Base-by-base conservation (phyloP, 2,888 invertebrate genomes). In the Eupithecia centaureata region DNA sequence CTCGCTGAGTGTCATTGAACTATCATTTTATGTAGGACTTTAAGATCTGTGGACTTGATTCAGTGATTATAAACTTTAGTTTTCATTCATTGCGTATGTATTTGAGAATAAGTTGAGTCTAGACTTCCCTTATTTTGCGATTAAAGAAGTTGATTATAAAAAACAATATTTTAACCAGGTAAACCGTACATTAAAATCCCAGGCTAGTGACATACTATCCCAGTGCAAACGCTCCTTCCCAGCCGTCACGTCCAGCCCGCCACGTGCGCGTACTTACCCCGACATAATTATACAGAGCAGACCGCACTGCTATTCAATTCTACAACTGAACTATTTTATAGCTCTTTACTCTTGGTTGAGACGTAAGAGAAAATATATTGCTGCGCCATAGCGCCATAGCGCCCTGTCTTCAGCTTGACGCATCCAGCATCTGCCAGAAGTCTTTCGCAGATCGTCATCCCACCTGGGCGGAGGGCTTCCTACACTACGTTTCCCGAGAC, bases 271-370 rank as follows among this genome's bases (percentile, higher is more conserved):
- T 83, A 85, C 87, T 88, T 89, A 88, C 83, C 76, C 77, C 80
- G 83, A 87, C 89, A 88, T 89, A 90, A 90, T 89, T 89, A 89
- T 89, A 85, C 82, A 74, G 76, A 82, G 84, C 82, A 82, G 68
- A 79, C 74, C 69, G 72, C 65, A 64, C 63, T 67, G 76, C 71
- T 78, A 82, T 82, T 83, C 83, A 79, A 82, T 84, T 85, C 80
- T 76, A 78, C 72, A 75, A 70, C 68, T 42, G 63, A 72, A 71
- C 71, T 73, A 71, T 71, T 71, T 71, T 70, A 71, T 52, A 27
- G 13, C 27, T 27, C 27, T 13, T 5, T 52, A 27, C 15, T 52
- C 52, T 15, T 13, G 27, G 28, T 0, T 56, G n/a, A 30, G 56
- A 27, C 52, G 27, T 4, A 47, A 8, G 1, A 4, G 18, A 22